Evolutionary conservation across 2,888 invertebrate species (phyloP).

Genomic region (Cheilosia vernalis): DNA sequence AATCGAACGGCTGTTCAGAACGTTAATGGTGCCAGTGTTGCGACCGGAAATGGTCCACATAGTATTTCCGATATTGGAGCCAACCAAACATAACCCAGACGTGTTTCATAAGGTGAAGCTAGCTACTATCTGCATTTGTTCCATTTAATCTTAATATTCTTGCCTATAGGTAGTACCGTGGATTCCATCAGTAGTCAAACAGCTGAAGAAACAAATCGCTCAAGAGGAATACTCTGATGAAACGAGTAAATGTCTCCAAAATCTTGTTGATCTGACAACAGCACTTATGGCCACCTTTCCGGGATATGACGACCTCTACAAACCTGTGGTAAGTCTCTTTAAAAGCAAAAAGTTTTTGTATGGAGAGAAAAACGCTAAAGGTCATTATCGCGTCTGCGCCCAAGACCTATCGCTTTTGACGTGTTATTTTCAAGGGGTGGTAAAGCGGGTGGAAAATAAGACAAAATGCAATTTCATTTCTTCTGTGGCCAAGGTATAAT

Average conservation of each 20-base stretch:
- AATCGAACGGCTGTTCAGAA: conserved; percentile 85
- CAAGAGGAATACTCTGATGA: conserved; percentile 85
- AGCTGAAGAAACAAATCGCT: conserved; percentile 85
- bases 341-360: neutral
- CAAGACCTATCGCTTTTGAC: neutral
- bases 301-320: conserved; percentile 83
- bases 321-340: conserved; percentile 83
- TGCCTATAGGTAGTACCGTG: conserved; percentile 80
- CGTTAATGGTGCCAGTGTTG: conserved; percentile 85
- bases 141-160: conserved; percentile 10
- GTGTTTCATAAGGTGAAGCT: conserved; percentile 86
- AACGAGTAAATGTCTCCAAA: conserved; percentile 85
- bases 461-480: too few species aligned
- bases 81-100: conserved; percentile 85
- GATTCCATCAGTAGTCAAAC: conserved; percentile 84
- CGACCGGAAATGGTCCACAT: conserved; percentile 86
- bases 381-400: neutral
- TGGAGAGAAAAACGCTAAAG: too few species aligned
- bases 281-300: conserved; percentile 85
- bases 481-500: too few species aligned
- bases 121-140: neutral
- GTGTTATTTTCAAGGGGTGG: neutral
- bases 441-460: too few species aligned
- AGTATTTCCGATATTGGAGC: conserved; percentile 87
- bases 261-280: conserved; percentile 86